These are phyloP conservation scores for Romanogobio albipinnatus DNA, from an alignment of 2,113 vertebrate species.

Conservation along the genomic window DNA sequence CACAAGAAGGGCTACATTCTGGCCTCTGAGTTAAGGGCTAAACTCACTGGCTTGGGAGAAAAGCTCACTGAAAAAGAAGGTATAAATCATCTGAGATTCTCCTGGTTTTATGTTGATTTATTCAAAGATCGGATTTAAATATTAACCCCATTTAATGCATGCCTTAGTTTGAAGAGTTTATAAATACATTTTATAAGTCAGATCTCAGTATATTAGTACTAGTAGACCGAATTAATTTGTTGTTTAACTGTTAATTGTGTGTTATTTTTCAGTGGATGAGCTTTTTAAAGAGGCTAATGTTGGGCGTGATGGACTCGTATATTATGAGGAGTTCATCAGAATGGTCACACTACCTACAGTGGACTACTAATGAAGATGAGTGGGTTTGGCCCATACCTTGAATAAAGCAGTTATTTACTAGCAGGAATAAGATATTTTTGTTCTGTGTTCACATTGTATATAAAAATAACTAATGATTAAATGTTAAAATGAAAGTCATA, in stretches of 20 bases:
- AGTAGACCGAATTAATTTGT: not conserved
- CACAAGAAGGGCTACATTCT: conserved; percentile 85
- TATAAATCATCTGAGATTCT: conserved; percentile 54
- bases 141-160: too few relatives aligned
- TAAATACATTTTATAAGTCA: too few relatives aligned
- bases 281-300: conserved; percentile 86
- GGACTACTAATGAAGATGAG: conserved; percentile 76
- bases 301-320: conserved; percentile 76
- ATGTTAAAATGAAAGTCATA: not conserved
- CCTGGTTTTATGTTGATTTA: not conserved
- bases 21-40: conserved; percentile 83
- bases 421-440: not conserved
- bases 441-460: not conserved
- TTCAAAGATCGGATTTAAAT: conserved; percentile 2
- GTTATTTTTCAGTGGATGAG: conserved; percentile 80
- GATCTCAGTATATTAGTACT: too few relatives aligned
- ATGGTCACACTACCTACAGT: conserved; percentile 77
- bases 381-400: not conserved
- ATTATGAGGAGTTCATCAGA: conserved; percentile 85
- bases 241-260: not conserved
- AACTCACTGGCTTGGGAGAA: conserved; percentile 89
- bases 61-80: conserved; percentile 91
- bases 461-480: not conserved
- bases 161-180: too few relatives aligned
- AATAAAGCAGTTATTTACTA: conserved; percentile 16